These are phyloP conservation scores for Heliconius hewitsoni DNA, from an alignment of 1,140 invertebrate species.

Conservation along the genomic window DNA sequence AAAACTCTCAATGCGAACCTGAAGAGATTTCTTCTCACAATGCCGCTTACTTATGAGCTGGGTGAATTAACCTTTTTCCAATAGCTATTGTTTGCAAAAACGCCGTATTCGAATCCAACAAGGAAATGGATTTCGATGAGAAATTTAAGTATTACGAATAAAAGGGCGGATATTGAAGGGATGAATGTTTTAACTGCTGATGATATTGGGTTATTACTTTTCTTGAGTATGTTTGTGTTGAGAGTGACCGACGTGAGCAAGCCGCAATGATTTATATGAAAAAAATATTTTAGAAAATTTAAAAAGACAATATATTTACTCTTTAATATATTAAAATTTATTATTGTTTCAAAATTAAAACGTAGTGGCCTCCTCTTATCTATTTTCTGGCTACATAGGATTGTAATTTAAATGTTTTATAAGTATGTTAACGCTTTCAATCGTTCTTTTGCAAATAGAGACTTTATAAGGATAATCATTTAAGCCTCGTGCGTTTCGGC, in stretches of 20 bases:
- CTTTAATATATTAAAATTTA: no score
- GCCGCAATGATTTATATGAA: background rate
- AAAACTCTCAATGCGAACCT: conserved; percentile 37
- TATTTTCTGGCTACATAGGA: no score
- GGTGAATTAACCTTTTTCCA: conserved; percentile 26
- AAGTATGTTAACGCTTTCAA: no score
- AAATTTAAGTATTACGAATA: conserved; percentile 16
- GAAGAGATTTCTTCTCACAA: conserved; percentile 48
- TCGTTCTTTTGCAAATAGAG: no score
- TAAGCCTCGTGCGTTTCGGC: no score
- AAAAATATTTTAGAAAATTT: no score
- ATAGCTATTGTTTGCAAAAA: conserved; percentile 29
- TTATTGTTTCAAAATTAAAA: no score
- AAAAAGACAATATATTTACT: no score
- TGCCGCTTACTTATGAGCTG: conserved; percentile 36
- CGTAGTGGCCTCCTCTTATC: no score
- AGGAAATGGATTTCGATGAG: conserved; percentile 8
- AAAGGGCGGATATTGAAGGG: conserved; percentile 1
- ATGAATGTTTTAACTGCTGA: background rate
- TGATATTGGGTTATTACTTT: background rate
- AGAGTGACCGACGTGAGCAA: background rate
- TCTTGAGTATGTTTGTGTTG: background rate
- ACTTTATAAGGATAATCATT: no score
- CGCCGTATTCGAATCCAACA: conserved; percentile 1
- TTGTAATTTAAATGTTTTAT: no score